Conservation (phyloP, 2,888 invertebrate species). For the Tetranychus truncatus region DNA sequence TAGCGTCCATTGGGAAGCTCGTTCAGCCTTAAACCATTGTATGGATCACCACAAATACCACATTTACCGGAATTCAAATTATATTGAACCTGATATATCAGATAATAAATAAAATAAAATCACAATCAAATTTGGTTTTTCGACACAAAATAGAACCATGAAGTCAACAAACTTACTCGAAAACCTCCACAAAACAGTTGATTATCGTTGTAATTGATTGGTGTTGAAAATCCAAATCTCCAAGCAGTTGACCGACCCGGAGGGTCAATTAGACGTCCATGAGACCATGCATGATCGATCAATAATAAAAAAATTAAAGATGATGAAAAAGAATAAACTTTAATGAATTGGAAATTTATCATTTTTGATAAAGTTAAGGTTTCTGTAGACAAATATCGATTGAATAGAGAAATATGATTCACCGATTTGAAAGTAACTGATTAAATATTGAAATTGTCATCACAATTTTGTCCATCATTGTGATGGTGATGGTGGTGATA, state of each 20-base stretch:
- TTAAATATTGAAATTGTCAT: no score
- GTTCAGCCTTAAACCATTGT: constrained; percentile 24
- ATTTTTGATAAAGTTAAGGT: no score
- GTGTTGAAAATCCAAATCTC: constrained; percentile 81
- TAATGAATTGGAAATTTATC: no score
- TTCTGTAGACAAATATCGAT: no score
- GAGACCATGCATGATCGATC: neutral
- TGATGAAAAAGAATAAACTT: neutral
- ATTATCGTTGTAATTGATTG: constrained; percentile 83
- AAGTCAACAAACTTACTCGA: constrained; percentile 35
- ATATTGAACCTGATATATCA: constrained; percentile 26
- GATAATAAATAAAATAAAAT: neutral
- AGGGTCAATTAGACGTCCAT: constrained; percentile 43
- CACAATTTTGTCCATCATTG: no score
- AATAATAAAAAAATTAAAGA: neutral
- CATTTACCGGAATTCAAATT: constrained; percentile 24
- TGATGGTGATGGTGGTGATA: no score
- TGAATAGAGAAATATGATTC: no score
- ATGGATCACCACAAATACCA: constrained; percentile 27
- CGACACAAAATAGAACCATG: neutral
- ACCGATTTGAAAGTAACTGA: no score
- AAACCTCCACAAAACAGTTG: constrained; percentile 82
- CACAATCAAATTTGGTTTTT: neutral
- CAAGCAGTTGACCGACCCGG: constrained; percentile 85
- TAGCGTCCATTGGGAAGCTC: constrained; percentile 24